Evolutionary conservation across 1,140 invertebrate species (phyloP).

Genomic region (Scaptomyza montana): DNA sequence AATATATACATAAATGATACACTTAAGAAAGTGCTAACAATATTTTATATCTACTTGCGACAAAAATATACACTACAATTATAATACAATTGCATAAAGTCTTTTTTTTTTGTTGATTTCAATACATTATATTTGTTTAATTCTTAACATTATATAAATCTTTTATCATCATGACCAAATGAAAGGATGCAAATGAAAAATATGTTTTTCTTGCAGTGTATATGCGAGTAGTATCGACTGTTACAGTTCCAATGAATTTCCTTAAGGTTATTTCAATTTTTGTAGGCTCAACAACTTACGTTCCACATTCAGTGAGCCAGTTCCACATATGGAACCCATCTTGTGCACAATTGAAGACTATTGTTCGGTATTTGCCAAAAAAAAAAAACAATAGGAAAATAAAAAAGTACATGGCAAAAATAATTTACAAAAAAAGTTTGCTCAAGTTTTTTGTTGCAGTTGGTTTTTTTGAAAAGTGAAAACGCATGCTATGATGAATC

Average conservation of each 20-base stretch:
- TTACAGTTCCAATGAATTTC: conserved; percentile 4
- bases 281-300: background rate
- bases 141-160: too few species aligned
- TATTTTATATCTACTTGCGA: background rate
- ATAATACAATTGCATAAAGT: too few species aligned
- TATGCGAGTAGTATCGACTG: background rate
- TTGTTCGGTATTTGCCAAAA: conserved; percentile 28
- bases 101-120: too few species aligned
- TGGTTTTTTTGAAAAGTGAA: conserved; percentile 59
- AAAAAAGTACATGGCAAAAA: background rate
- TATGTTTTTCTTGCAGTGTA: background rate
- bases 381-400: background rate
- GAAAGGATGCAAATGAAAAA: too few species aligned
- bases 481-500: conserved; percentile 33
- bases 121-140: too few species aligned
- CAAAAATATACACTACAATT: too few species aligned
- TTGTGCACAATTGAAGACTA: conserved; percentile 14
- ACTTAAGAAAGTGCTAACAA: background rate
- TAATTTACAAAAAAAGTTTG: conserved; percentile 8
- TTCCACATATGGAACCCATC: background rate
- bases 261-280: background rate
- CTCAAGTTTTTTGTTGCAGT: background rate
- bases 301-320: background rate
- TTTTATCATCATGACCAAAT: too few species aligned
- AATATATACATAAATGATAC: background rate